A percentile compares a stretch with the other conserved stretches of the same genome.
Conservation (phyloP, 2,797 vertebrate genomes). For the Kryptolebias ocellatus region DNA sequence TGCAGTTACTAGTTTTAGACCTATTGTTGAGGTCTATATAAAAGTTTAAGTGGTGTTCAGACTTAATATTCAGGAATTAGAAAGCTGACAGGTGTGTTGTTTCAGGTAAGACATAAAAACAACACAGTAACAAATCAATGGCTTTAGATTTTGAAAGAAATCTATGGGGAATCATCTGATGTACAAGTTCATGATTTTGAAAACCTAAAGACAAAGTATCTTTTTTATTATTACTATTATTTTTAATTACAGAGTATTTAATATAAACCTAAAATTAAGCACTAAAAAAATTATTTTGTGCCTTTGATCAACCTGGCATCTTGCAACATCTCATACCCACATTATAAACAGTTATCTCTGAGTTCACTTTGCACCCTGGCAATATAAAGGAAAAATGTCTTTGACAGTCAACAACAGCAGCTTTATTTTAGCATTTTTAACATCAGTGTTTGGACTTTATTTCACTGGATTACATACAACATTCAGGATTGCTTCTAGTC, state of each 20-base stretch:
- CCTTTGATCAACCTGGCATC: neutral
- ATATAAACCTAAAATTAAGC: too few species aligned
- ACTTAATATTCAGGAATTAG: neutral
- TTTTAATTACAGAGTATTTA: too few species aligned
- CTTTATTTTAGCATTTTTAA: neutral
- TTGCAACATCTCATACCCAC: neutral
- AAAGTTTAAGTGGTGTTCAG: too few species aligned
- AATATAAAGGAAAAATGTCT: neutral
- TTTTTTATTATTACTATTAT: too few species aligned
- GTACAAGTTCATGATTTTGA: too few species aligned
- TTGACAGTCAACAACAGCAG: too few species aligned
- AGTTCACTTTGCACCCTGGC: neutral
- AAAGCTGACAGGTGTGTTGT: neutral
- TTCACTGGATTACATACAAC: neutral
- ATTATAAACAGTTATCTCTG: neutral
- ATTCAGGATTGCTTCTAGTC: neutral
- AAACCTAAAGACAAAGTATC: too few species aligned
- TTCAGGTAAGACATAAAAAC: neutral
- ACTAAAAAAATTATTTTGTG: too few species aligned
- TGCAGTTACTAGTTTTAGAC: neutral
- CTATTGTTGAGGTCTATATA: too few species aligned
- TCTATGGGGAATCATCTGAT: too few species aligned
- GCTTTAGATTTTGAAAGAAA: too few species aligned
- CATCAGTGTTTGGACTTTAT: neutral
- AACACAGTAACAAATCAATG: too few species aligned